A percentile compares a stretch with the other conserved stretches of the same genome.
These are phyloP conservation scores for Salpingus planirostris DNA, from an alignment of 2,888 invertebrate species.

Conservation along the genomic window DNA sequence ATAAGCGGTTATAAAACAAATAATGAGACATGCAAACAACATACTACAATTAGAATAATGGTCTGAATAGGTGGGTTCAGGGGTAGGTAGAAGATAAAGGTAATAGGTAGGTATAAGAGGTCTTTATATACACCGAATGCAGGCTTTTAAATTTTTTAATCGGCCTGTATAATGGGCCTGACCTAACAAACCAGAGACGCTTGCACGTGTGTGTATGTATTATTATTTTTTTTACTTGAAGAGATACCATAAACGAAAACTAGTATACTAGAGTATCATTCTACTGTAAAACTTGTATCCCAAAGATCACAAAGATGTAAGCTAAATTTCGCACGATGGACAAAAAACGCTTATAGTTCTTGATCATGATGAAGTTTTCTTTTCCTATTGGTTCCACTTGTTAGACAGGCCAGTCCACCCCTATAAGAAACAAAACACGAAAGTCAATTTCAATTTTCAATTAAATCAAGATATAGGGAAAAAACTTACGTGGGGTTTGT, in stretches of 20 bases:
- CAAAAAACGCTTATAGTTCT: slow-evolving; percentile 35
- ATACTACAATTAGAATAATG: slow-evolving; percentile 32
- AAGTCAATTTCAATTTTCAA: no score
- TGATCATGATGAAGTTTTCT: slow-evolving; percentile 12
- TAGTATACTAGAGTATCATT: slow-evolving; percentile 24
- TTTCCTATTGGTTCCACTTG: slow-evolving; percentile 43
- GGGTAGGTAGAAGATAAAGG: no score
- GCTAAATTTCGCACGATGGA: slow-evolving; percentile 32
- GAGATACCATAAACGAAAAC: slow-evolving; percentile 19
- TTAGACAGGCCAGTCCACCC: slow-evolving; percentile 40
- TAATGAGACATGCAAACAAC: slow-evolving; percentile 35
- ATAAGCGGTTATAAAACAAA: slow-evolving; percentile 40
- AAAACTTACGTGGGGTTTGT: slow-evolving; percentile 39
- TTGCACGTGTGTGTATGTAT: background rate
- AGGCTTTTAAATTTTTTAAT: slow-evolving; percentile 15
- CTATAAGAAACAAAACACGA: slow-evolving; percentile 38
- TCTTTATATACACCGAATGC: slow-evolving; percentile 37
- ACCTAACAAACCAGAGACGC: slow-evolving; percentile 8
- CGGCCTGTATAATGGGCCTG: slow-evolving; percentile 14
- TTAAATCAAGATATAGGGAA: no score
- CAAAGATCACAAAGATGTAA: slow-evolving; percentile 39
- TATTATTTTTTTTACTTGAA: slow-evolving; percentile 1
- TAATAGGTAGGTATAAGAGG: no score
- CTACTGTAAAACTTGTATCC: slow-evolving; percentile 38
- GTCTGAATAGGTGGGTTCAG: slow-evolving; percentile 23